Base-by-base conservation (phyloP, 2,797 vertebrate genomes). In the Hipposideros larvatus region DNA sequence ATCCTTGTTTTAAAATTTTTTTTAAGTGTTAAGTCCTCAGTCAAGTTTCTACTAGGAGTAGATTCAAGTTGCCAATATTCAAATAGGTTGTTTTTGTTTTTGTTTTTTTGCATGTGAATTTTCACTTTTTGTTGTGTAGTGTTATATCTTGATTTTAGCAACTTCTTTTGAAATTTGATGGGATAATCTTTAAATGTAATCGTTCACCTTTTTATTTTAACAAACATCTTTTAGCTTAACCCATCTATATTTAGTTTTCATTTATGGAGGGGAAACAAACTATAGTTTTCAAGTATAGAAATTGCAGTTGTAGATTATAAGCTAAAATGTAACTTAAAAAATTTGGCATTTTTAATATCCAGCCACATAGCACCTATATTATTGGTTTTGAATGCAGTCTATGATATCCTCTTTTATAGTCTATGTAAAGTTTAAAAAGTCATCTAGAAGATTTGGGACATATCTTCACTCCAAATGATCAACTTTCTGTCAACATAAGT, bases 401-500 rank as follows among this genome's bases (percentile, higher is more conserved):
- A 18, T 15, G 55, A 5, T 79, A n/a, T 26, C 71, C 37, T 73
- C 43, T 92, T 96, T 93, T 78, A 37, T 71, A 83, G 26, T 68
- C 28, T 53, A 11, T 53, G 79, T 22, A 59, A 93, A 73, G 11
- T 71, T 93, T 90, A 41, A 86, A 83, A 94, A 88, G 78, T 48
- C 63, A 31, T 92, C 48, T 90, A 87, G 19, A 80, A 91, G 34
- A 6, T 74, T 85, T 95, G 48, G 61, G 26, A 82, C 18, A 71
- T 61, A 61, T 37, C 24, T 77, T 93, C 31, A 74, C 13, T 84
- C 65, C 94, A 94, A 86, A 85, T 9, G 28, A 94, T 95, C 87
- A 87, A 31, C 71, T 84, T 91, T 95, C 34, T 94, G 3, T 87
- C 65, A 91, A 37, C 37, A 65, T 88, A 95, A 91, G 74, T 95